These are phyloP conservation scores for Bicyclus anynana DNA, from an alignment of 1,140 invertebrate genomes.

Conservation along the genomic window DNA sequence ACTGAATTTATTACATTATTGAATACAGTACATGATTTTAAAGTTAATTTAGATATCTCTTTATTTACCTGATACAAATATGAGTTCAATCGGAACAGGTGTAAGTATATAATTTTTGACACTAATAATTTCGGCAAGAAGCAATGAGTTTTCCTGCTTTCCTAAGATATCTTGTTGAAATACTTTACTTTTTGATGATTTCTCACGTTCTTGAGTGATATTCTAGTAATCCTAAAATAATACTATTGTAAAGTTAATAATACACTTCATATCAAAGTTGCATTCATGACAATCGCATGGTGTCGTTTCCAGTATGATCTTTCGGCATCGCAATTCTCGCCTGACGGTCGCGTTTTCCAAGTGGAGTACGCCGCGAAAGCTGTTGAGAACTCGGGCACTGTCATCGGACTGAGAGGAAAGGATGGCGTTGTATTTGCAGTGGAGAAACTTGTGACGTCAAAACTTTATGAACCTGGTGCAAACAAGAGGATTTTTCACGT, in stretches of 20 bases:
- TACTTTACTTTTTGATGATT: neutral
- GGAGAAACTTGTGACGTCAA: conserved; percentile 98
- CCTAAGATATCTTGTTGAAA: neutral
- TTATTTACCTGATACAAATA: conserved; percentile 54
- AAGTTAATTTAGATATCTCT: neutral
- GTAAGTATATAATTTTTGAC: conserved; percentile 78
- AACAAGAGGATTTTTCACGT: conserved; percentile 97
- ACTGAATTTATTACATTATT: conserved; percentile 2
- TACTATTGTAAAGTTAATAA: neutral
- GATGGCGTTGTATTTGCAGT: conserved; percentile 98
- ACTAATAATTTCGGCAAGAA: neutral
- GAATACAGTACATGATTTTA: neutral
- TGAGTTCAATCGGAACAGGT: conserved; percentile 98
- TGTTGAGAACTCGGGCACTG: conserved; percentile 98
- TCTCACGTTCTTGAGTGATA: neutral
- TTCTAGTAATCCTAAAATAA: neutral
- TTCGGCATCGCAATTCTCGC: conserved; percentile 99
- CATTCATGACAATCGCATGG: conserved; percentile 37
- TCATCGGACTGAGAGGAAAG: conserved; percentile 95
- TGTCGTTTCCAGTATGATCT: conserved; percentile 93
- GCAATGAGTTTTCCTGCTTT: neutral
- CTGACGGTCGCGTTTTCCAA: conserved; percentile 99
- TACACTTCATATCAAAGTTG: conserved; percentile 24
- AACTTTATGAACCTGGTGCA: conserved; percentile 95
- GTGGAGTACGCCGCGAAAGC: conserved; percentile 99